Conservation (phyloP, 2,888 invertebrate genomes). For the Diogma glabrata region DNA sequence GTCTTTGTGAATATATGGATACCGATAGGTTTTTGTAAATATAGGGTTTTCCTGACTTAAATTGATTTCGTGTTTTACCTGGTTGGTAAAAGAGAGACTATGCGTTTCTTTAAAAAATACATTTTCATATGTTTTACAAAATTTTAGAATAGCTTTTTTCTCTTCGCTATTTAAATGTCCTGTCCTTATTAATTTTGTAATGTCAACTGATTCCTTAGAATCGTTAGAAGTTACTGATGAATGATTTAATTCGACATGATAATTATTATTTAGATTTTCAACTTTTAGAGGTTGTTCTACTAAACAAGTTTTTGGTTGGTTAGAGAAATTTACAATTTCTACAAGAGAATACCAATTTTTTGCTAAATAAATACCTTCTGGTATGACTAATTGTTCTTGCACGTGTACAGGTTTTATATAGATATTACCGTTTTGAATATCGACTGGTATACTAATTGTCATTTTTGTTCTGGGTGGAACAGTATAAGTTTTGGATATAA, state of each 20-base stretch:
- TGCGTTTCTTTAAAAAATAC: neutral
- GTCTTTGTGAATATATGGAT: neutral
- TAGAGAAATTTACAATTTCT: constrained; percentile 14
- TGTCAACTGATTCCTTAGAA: neutral
- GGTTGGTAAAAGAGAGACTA: neutral
- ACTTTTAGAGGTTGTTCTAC: constrained; percentile 15
- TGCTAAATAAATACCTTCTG: constrained; percentile 14
- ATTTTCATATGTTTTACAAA: constrained; percentile 15
- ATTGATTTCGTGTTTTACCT: neutral
- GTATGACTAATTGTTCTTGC: constrained; percentile 12
- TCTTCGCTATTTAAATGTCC: constrained; percentile 18
- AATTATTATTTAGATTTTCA: neutral
- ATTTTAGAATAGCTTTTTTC: constrained; percentile 12
- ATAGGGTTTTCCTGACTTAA: neutral
- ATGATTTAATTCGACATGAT: too few species aligned
- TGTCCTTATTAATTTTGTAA: neutral
- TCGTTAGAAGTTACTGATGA: neutral
- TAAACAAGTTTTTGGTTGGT: constrained; percentile 10
- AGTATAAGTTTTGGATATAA: constrained; percentile 14
- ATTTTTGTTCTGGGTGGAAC: constrained; percentile 12
- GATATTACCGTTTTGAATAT: constrained; percentile 14
- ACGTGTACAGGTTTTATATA: constrained; percentile 13
- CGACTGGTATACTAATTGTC: constrained; percentile 3
- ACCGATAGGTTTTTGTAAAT: neutral
- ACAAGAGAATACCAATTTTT: constrained; percentile 13